phyloP scores from a whole-genome alignment of 2,797 vertebrate species.

The Sebastes reedi region DNA sequence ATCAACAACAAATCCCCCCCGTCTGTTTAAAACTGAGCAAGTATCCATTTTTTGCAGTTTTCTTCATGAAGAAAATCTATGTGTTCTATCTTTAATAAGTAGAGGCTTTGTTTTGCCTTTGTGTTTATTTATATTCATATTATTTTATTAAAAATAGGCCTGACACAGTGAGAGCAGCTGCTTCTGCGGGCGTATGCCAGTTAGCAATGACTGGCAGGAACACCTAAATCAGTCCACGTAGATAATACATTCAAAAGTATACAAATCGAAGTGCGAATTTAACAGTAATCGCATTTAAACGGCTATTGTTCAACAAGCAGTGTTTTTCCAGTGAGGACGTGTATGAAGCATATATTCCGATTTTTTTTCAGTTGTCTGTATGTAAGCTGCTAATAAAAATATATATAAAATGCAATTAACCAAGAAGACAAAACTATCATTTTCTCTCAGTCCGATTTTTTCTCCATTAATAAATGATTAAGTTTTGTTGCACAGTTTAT shows the following conservation, averaged over 20 bases:
- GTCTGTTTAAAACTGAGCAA: no score
- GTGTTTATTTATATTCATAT: neutral
- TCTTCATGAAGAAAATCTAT: neutral
- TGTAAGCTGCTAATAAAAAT: neutral
- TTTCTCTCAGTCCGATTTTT: neutral
- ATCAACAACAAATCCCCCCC: neutral
- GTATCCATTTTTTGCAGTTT: no score
- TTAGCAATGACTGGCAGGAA: no score
- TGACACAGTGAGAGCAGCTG: no score
- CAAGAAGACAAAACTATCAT: neutral
- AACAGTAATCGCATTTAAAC: no score
- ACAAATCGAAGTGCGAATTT: neutral
- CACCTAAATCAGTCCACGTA: neutral
- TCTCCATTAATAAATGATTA: neutral
- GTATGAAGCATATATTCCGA: neutral
- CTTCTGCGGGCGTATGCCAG: no score
- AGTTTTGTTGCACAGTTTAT: neutral
- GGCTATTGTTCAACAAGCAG: neutral
- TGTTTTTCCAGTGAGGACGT: neutral
- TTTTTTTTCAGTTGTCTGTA: neutral
- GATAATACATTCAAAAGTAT: neutral
- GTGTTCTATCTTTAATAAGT: no score
- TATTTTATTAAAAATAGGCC: no score
- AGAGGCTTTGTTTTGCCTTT: neutral
- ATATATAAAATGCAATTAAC: neutral